Evolutionary conservation across 2,888 invertebrate species (phyloP).

Genomic region (Megamerina dolium): DNA sequence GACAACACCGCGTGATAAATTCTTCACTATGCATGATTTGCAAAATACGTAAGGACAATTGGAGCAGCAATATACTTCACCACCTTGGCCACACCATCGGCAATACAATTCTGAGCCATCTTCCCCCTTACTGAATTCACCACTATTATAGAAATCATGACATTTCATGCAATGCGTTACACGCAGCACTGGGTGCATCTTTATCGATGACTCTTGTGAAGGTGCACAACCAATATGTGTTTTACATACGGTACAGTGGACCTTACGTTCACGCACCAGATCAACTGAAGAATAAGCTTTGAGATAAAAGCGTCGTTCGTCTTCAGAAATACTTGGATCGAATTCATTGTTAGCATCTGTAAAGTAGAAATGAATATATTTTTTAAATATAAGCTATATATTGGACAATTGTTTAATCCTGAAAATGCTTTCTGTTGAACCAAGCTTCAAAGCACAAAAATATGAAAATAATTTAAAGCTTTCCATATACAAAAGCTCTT

Average conservation of each 20-base stretch:
- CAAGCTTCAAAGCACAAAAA: too few relatives aligned
- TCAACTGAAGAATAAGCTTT: slow-evolving; percentile 57
- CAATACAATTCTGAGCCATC: slow-evolving; percentile 79
- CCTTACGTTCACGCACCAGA: slow-evolving; percentile 54
- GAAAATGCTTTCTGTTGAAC: too few relatives aligned
- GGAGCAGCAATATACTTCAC: slow-evolving; percentile 73
- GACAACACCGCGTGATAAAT: slow-evolving; percentile 61
- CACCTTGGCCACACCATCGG: slow-evolving; percentile 77
- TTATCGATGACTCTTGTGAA: slow-evolving; percentile 58
- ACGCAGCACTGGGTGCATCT: slow-evolving; percentile 66
- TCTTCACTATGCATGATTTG: slow-evolving; percentile 70
- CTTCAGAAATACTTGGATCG: slow-evolving; percentile 53
- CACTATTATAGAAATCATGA: slow-evolving; percentile 72
- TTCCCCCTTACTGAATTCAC: slow-evolving; percentile 75
- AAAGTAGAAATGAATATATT: slow-evolving; percentile 8
- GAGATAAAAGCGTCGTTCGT: slow-evolving; percentile 53
- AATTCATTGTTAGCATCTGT: slow-evolving; percentile 48
- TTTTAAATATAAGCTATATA: too few relatives aligned
- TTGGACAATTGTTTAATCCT: too few relatives aligned
- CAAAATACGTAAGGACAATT: slow-evolving; percentile 69
- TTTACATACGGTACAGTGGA: slow-evolving; percentile 73
- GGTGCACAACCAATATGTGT: slow-evolving; percentile 68
- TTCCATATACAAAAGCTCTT: too few relatives aligned
- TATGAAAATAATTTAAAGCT: too few relatives aligned
- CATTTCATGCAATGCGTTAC: slow-evolving; percentile 68